Evolutionary conservation across 2,113 vertebrate genomes (phyloP), one percentile per base, ranked within the genome.

Genomic region (Tympanuchus pallidicinctus): DNA sequence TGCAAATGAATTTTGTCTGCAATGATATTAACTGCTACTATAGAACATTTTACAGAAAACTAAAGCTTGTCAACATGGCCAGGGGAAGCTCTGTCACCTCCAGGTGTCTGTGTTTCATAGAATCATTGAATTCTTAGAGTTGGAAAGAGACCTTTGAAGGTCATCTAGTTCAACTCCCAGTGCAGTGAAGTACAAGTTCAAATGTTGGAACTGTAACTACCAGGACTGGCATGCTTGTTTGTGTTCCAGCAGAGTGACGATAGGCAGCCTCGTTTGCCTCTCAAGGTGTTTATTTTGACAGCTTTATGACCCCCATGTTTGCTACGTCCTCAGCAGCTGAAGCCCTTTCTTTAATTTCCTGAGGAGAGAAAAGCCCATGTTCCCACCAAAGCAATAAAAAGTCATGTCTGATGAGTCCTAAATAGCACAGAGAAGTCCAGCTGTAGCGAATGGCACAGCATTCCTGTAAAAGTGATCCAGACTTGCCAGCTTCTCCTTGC

Each of bases 21-120:
- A 54, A 20, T 17, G 48, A 36, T 22, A 43, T 57, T 61, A 66
- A 8, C 25, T 85, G 22, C 27, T 36, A 19, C 57, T 22, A 8
- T 3, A 52, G 32, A 6, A 6, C 5, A 34, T 40, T 52, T 54
- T 40, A 14, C 22, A 59, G 56, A 34, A 59, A 47, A 34, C 30
- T n/a, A 70, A 45, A 22, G 48, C 38, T 59, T 38, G 24, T 38
- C 38, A 24, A 2, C 2, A 4, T 13, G 69, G 30, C 19, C 60
- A 5, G 0, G 0, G 57, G 14, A 36, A 82, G 17, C 6, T 1
- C 50, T 7, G 32, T 34, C 45, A 13, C 50, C 13, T 32, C 11
- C 2, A 1, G 4, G 5, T 0, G 57, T 14, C 66, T 84, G 7
- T 61, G 15, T 66, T 71, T 2, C 25, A 52, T 52, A 27, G 25